Conservation (phyloP, 2,888 invertebrate genomes). For the Hesperia comma region DNA sequence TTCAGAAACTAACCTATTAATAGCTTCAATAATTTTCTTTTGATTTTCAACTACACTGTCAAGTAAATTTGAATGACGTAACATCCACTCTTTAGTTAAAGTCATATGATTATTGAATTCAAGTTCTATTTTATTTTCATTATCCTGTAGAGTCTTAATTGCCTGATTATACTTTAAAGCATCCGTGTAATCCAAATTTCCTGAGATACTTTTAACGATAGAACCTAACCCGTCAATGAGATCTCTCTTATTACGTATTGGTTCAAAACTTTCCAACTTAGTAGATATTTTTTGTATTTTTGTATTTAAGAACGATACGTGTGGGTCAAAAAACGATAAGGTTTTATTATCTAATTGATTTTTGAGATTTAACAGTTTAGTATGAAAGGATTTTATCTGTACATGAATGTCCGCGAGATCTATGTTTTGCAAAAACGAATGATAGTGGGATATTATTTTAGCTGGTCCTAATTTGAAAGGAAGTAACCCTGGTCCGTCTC, state of each 20-base stretch:
- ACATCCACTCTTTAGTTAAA: slow-evolving; percentile 11
- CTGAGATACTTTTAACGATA: too few species aligned
- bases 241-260: too few species aligned
- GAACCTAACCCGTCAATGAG: too few species aligned
- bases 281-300: neutral
- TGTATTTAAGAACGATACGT: neutral
- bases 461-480: slow-evolving; percentile 9
- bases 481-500: slow-evolving; percentile 8
- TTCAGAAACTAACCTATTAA: neutral
- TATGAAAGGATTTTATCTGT: neutral
- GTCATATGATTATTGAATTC: slow-evolving; percentile 16
- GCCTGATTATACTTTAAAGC: too few species aligned
- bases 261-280: neutral
- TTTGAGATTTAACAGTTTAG: neutral
- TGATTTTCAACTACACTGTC: slow-evolving; percentile 14
- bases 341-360: neutral
- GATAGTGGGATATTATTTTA: slow-evolving; percentile 13
- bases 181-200: too few species aligned
- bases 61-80: slow-evolving; percentile 2
- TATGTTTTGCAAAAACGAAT: slow-evolving; percentile 7
- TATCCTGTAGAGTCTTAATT: too few species aligned
- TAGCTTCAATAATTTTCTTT: slow-evolving; percentile 7
- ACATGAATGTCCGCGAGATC: neutral
- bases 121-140: too few species aligned
- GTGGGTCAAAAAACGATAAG: neutral